Base-by-base conservation (phyloP, 2,888 invertebrate species). In the Zonitis immaculata region DNA sequence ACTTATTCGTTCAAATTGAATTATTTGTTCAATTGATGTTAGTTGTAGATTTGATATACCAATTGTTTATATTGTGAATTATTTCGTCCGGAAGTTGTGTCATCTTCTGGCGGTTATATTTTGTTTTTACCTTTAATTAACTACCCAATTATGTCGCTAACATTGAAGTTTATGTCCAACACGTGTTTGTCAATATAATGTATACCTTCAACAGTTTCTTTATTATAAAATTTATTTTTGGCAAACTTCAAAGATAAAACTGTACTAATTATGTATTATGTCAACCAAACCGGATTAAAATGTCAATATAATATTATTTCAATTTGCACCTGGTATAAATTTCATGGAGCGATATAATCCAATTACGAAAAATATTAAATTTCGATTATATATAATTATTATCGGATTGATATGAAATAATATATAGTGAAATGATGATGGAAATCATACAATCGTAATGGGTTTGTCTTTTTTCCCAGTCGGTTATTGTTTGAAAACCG, bases 401-500 rank as follows among this genome's bases (percentile, higher is more conserved):
- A 2, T 28, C n/a, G 28, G n/a, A 28, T 28, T 4, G 6, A 32
- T 7, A n/a, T n/a, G n/a, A n/a, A n/a, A n/a, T n/a, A n/a, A n/a
- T n/a, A n/a, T n/a, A 14, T n/a, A 7, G 14, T 7, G 3, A 1
- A 32, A n/a, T n/a, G n/a, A n/a, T n/a, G n/a, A n/a, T n/a, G n/a
- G n/a, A n/a, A n/a, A n/a, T n/a, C n/a, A n/a, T n/a, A n/a, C n/a
- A n/a, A n/a, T n/a, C n/a, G n/a, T n/a, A n/a, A n/a, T n/a, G n/a
- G n/a, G n/a, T n/a, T n/a, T n/a, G n/a, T n/a, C n/a, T n/a, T n/a
- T n/a, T n/a, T n/a, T n/a, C n/a, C n/a, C n/a, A n/a, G n/a, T n/a
- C n/a, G n/a, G n/a, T n/a, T 52, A 47, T 56, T 56, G 56, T 56
- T 56, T 56, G 44, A 50, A 57, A 26, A 28, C 42, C 44, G 55